Conservation (phyloP, 2,797 vertebrate species). For the Pogonophryne albipinna region DNA sequence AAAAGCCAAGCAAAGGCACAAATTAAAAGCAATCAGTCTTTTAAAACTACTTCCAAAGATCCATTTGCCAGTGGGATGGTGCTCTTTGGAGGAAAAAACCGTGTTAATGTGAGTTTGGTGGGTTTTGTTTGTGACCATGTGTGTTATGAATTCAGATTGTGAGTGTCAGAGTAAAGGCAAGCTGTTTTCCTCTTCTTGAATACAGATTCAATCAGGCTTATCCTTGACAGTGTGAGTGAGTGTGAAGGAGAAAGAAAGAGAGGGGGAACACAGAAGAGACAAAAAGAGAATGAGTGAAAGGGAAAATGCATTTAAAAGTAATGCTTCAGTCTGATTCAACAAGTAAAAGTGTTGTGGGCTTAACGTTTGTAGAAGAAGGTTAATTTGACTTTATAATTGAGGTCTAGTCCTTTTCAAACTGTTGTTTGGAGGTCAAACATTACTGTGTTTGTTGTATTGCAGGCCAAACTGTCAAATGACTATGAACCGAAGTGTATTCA, state of each 20-base stretch:
- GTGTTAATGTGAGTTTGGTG: slow-evolving; percentile 22
- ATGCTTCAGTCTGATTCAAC: slow-evolving; percentile 4
- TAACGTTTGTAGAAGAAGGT: slow-evolving; percentile 8
- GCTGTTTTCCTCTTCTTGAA: slow-evolving; percentile 39
- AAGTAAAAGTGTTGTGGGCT: not conserved
- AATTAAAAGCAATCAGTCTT: slow-evolving; percentile 72
- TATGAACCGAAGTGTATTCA: not conserved
- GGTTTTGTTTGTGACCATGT: slow-evolving; percentile 33
- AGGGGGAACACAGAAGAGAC: slow-evolving; percentile 3
- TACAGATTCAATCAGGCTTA: slow-evolving; percentile 65
- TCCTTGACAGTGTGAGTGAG: slow-evolving; percentile 43
- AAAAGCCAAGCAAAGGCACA: slow-evolving; percentile 67
- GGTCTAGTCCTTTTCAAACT: slow-evolving; percentile 3
- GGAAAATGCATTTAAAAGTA: slow-evolving; percentile 12
- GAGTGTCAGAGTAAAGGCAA: slow-evolving; percentile 26
- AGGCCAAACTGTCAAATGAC: not conserved
- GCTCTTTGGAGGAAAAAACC: slow-evolving; percentile 30
- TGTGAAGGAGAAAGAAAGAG: slow-evolving; percentile 25
- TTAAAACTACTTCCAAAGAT: slow-evolving; percentile 73
- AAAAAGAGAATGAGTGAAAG: slow-evolving; percentile 18
- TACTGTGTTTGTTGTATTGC: not conserved
- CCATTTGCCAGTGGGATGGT: slow-evolving; percentile 61
- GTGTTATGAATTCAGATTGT: slow-evolving; percentile 43
- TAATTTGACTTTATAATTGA: slow-evolving; percentile 20
- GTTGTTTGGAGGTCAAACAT: slow-evolving; percentile 2